Evolutionary conservation across 2,888 invertebrate species (phyloP).

Genomic region (Carpatolechia fugitivella): DNA sequence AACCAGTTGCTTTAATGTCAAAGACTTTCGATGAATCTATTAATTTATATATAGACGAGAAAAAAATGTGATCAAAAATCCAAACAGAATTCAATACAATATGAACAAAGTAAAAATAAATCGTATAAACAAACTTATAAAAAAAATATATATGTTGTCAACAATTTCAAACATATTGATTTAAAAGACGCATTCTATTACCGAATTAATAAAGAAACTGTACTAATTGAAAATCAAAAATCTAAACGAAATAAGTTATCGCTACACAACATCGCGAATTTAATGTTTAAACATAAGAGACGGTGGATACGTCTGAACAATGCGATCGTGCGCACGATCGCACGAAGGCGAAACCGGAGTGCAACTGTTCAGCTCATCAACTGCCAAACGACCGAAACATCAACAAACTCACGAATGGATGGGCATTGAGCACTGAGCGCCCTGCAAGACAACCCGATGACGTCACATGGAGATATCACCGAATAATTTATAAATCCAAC

Average conservation of each 20-base stretch:
- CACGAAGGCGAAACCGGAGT: slow-evolving; percentile 35
- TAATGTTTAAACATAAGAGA: not conserved
- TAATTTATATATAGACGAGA: not conserved
- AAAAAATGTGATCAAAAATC: not conserved
- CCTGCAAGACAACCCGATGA: slow-evolving; percentile 16
- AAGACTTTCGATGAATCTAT: not conserved
- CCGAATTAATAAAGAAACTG: no score
- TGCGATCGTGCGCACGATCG: slow-evolving; percentile 50
- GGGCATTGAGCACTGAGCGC: no score
- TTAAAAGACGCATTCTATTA: no score
- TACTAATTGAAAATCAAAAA: no score
- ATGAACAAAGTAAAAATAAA: no score
- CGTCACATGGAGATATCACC: slow-evolving; percentile 8
- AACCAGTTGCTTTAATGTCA: not conserved
- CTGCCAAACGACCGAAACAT: slow-evolving; percentile 1
- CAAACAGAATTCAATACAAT: no score
- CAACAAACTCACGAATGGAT: not conserved
- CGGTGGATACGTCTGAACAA: not conserved
- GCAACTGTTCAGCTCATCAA: slow-evolving; percentile 42
- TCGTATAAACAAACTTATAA: no score
- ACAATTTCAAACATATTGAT: no score
- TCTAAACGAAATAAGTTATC: not conserved
- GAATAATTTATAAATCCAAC: no score
- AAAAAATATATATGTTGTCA: no score
- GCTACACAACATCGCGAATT: not conserved